Conservation (phyloP, 2,888 invertebrate genomes). For the Meliscaeva auricollis region DNA sequence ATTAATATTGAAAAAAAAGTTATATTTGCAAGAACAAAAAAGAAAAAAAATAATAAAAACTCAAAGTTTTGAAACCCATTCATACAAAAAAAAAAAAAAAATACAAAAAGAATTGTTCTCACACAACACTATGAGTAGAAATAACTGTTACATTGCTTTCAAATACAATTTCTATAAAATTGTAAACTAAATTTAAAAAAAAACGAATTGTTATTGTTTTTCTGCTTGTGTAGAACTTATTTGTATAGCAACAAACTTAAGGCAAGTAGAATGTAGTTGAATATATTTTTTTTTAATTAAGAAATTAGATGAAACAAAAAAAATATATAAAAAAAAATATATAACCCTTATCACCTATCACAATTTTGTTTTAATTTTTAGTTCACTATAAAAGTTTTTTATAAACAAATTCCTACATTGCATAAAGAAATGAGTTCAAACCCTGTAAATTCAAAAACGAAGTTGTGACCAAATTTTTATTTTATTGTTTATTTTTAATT, state of each 20-base stretch:
- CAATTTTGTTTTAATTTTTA: slow-evolving; percentile 39
- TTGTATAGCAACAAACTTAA: slow-evolving; percentile 80
- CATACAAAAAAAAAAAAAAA: slow-evolving; percentile 39
- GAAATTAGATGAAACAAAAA: slow-evolving; percentile 47
- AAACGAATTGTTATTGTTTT: slow-evolving; percentile 77
- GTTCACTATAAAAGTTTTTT: slow-evolving; percentile 41
- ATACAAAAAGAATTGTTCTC: slow-evolving; percentile 35
- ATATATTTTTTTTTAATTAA: slow-evolving; percentile 58
- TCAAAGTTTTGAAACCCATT: slow-evolving; percentile 33
- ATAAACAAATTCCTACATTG: slow-evolving; percentile 54
- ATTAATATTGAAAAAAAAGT: slow-evolving; percentile 57
- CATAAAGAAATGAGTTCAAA: slow-evolving; percentile 34
- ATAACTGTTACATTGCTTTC: slow-evolving; percentile 67
- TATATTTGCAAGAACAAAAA: slow-evolving; percentile 57
- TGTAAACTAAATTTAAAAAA: slow-evolving; percentile 40
- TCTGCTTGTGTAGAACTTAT: slow-evolving; percentile 83
- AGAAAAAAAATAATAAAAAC: slow-evolving; percentile 58
- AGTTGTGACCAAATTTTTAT: slow-evolving; percentile 21
- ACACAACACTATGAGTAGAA: slow-evolving; percentile 62
- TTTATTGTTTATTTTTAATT: slow-evolving; percentile 2
- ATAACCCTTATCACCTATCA: slow-evolving; percentile 54
- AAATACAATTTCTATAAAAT: slow-evolving; percentile 66
- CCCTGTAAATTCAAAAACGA: slow-evolving; percentile 48
- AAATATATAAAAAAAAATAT: slow-evolving; percentile 26
- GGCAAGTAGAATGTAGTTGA: slow-evolving; percentile 80